A percentile compares a stretch with the other conserved stretches of the same genome.
These are phyloP conservation scores for Bellardia bayeri DNA, from an alignment of 2,888 invertebrate species.

Conservation along the genomic window DNA sequence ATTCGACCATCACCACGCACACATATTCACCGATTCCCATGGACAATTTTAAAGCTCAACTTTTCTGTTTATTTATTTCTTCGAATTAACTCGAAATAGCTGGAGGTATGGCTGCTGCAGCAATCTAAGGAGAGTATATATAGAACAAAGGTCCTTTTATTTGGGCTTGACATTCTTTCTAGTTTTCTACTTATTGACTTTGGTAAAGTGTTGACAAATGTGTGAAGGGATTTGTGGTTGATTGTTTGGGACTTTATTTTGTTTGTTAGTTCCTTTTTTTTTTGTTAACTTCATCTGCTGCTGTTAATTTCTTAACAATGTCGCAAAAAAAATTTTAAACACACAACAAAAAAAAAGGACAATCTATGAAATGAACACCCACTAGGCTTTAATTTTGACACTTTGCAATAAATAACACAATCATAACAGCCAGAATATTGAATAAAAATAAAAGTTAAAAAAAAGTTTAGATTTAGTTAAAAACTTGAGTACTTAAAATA, in stretches of 20 bases:
- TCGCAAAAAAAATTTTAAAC: conserved; percentile 18
- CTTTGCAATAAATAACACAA: conserved; percentile 6
- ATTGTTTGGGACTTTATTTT: conserved; percentile 73
- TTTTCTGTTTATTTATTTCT: conserved; percentile 68
- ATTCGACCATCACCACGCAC: neutral
- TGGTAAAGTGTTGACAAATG: conserved; percentile 83
- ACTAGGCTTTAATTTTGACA: conserved; percentile 27
- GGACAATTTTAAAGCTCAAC: conserved; percentile 32
- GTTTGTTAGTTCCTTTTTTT: conserved; percentile 69
- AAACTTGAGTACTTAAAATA: neutral
- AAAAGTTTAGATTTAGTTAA: neutral
- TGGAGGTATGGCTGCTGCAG: conserved; percentile 43
- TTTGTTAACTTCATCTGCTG: neutral
- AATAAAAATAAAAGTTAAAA: neutral
- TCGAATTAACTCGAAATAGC: conserved; percentile 64
- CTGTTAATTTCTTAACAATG: conserved; percentile 59
- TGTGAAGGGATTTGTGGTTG: conserved; percentile 82
- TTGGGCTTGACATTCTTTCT: conserved; percentile 35
- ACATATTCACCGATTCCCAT: neutral
- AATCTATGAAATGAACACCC: conserved; percentile 20
- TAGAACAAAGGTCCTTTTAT: conserved; percentile 13
- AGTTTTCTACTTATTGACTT: conserved; percentile 76
- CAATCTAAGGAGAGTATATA: conserved; percentile 4
- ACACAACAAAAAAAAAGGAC: conserved; percentile 24
- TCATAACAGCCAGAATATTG: neutral